Base-by-base conservation (phyloP, 2,888 invertebrate genomes). In the Hydrotaea diabolus region DNA sequence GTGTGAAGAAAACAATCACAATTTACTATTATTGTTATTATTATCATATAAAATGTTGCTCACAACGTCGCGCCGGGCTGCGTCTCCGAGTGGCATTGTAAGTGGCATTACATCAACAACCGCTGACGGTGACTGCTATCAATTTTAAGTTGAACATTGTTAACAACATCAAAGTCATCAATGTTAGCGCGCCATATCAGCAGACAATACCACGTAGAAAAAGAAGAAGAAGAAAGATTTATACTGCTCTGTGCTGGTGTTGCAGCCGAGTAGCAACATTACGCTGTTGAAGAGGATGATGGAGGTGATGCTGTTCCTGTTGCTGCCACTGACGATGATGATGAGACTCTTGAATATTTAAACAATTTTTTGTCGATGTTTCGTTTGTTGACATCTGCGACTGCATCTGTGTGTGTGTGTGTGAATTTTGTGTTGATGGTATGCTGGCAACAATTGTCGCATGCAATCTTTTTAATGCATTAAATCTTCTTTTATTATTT, bases 111-210 rank as follows among this genome's bases (percentile, higher is more conserved):
- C 62, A 36, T 62, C 62, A 59, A 64, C 39, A 39, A 66, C 66
- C 79, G 75, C 76, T 82, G 79, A 49, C 59, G 75, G 13, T 36
- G 17, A 72, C 72, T 75, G 72, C 57, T 79, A 83, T 76, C 79
- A 72, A 79, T 76, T n/a, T 79, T 76, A 79, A 76, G 57, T 76
- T 73, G 79, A 79, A 79, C 79, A 82, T 83, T 83, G 83, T 77
- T 79, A 80, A 83, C 83, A 83, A 76, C 83, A 83, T 83, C 72
- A 76, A 83, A 79, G 83, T 83, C 83, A 83, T 83, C 83, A 83
- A 79, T 79, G 76, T 83, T 83, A 83, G 53, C 78, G 73, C 64
- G 71, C 46, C 69, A 79, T 55, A 82, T 62, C 59, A 13, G 43
- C 11, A 39, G 31, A 1, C 39, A 19, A 19, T 21, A 43, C 31